Percentiles rank a stretch among this genome's conserved stretches.
These are phyloP conservation scores for Pandemis heparana DNA, from an alignment of 2,888 invertebrate species.

Conservation along the genomic window DNA sequence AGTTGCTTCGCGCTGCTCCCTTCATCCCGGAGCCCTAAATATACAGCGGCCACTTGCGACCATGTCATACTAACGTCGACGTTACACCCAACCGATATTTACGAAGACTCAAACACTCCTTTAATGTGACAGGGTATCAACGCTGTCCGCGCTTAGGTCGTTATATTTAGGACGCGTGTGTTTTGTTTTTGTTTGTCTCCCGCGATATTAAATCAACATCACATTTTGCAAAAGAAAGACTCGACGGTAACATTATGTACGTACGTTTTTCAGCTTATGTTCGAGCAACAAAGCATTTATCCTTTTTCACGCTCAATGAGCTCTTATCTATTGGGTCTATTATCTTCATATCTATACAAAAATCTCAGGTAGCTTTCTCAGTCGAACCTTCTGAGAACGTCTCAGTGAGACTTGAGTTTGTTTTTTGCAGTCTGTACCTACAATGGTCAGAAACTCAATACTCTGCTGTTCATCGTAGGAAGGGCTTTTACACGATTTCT, in stretches of 20 bases:
- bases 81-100: slow-evolving; percentile 57
- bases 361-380: slow-evolving; percentile 35
- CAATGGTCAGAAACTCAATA: slow-evolving; percentile 65
- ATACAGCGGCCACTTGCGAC: slow-evolving; percentile 70
- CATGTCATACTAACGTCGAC: slow-evolving; percentile 66
- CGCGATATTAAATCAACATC: slow-evolving; percentile 37
- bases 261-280: neutral
- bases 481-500: slow-evolving; percentile 46
- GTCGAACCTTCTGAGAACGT: slow-evolving; percentile 49
- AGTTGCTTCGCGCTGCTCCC: slow-evolving; percentile 19
- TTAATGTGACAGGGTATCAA: slow-evolving; percentile 69
- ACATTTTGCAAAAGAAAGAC: slow-evolving; percentile 28
- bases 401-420: slow-evolving; percentile 45
- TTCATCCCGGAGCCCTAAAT: slow-evolving; percentile 42
- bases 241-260: neutral
- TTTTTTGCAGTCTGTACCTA: slow-evolving; percentile 40
- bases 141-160: slow-evolving; percentile 62
- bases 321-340: slow-evolving; percentile 29
- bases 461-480: slow-evolving; percentile 52
- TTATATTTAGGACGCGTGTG: slow-evolving; percentile 77
- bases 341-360: slow-evolving; percentile 14
- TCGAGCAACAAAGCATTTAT: neutral
- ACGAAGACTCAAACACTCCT: slow-evolving; percentile 52
- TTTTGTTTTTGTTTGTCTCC: slow-evolving; percentile 60
- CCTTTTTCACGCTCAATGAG: slow-evolving; percentile 34